Percentiles rank a stretch among this genome's conserved stretches.
These are phyloP conservation scores for Sander lucioperca DNA, from an alignment of 2,113 vertebrate genomes.

Conservation along the genomic window DNA sequence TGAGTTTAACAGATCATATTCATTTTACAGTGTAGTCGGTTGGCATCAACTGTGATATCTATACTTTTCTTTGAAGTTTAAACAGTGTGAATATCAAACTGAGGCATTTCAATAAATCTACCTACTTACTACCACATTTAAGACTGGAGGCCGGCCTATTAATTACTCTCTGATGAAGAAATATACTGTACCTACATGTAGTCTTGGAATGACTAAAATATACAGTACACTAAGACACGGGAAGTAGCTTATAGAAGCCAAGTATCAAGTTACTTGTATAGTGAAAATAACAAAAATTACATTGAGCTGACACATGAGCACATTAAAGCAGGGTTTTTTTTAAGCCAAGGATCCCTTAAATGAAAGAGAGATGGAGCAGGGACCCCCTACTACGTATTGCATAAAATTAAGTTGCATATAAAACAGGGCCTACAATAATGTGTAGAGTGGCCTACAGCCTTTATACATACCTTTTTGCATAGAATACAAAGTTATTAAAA, in stretches of 20 bases:
- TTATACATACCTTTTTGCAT: too few relatives aligned
- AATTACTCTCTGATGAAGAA: not conserved
- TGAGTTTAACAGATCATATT: slow-evolving; percentile 44
- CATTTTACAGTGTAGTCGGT: slow-evolving; percentile 31
- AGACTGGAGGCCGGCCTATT: not conserved
- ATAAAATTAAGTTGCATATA: too few relatives aligned
- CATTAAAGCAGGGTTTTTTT: not conserved
- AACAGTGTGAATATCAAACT: slow-evolving; percentile 15
- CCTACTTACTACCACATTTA: not conserved
- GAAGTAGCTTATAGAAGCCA: not conserved
- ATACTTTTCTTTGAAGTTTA: slow-evolving; percentile 22
- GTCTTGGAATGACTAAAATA: not conserved
- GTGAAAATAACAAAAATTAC: not conserved
- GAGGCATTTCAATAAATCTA: not conserved
- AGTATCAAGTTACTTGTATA: not conserved
- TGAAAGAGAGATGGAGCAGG: too few relatives aligned
- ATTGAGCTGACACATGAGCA: slow-evolving; percentile 5
- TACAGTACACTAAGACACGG: not conserved
- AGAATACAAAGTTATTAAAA: too few relatives aligned
- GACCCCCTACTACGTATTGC: too few relatives aligned
- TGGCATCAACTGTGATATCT: slow-evolving; percentile 20
- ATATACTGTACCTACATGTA: not conserved
- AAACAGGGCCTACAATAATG: too few relatives aligned
- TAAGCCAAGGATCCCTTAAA: too few relatives aligned
- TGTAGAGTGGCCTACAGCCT: too few relatives aligned